A percentile compares a stretch with the other conserved stretches of the same genome.
phyloP scores from a whole-genome alignment of 2,797 vertebrate genomes.

The Gambelia wislizenii region DNA sequence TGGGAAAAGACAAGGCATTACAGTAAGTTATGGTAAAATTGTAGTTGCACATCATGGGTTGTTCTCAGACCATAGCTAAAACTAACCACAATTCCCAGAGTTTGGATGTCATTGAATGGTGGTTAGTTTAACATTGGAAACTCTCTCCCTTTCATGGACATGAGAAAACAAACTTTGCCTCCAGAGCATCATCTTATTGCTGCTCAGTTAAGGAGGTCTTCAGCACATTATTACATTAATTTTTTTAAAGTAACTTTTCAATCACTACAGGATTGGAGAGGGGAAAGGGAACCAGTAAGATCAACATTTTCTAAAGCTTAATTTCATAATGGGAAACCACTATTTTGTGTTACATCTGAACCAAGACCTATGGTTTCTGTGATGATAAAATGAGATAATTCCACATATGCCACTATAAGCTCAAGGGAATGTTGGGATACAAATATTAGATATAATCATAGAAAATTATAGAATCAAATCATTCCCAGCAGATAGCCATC shows the following conservation, averaged over 20 bases:
- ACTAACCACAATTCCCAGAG: background rate
- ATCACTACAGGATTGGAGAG: background rate
- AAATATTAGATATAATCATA: background rate
- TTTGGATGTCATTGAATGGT: background rate
- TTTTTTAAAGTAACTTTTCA: background rate
- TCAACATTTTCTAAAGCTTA: background rate
- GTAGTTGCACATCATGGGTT: background rate
- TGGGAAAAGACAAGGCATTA: too few relatives aligned
- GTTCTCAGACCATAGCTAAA: background rate
- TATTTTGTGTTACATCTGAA: background rate
- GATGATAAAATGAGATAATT: background rate
- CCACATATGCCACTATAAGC: background rate
- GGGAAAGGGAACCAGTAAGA: background rate
- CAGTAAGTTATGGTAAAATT: background rate
- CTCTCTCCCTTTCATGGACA: background rate
- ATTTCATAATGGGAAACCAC: background rate
- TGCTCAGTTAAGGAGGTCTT: background rate
- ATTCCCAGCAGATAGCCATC: too few relatives aligned
- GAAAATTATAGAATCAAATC: too few relatives aligned
- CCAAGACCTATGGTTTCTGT: background rate
- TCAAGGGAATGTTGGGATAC: background rate
- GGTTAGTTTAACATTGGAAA: background rate
- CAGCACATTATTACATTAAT: background rate
- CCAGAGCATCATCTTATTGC: too few relatives aligned
- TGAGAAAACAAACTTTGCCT: background rate